Conservation (phyloP, 2,113 vertebrate genomes). For the Gymnobelideus leadbeateri region DNA sequence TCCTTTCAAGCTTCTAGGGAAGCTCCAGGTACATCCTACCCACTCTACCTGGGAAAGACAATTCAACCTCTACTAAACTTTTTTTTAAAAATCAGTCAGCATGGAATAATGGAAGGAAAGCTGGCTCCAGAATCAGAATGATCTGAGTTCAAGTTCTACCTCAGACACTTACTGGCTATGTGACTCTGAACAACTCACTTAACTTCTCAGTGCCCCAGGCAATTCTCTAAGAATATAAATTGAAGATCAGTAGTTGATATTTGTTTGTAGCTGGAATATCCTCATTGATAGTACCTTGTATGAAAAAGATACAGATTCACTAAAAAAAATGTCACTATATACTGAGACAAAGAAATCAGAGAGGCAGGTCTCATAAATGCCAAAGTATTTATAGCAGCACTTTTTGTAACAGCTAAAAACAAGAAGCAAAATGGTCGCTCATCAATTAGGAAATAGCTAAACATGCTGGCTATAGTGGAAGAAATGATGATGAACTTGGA, state of each 20-base stretch:
- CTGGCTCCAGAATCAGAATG: not conserved
- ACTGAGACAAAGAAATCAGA: not conserved
- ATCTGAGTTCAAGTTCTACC: not conserved
- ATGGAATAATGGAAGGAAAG: not conserved
- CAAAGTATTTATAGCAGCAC: too few species aligned
- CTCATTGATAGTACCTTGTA: not conserved
- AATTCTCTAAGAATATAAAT: not conserved
- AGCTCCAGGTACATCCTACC: not conserved
- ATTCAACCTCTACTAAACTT: not conserved
- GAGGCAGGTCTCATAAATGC: too few species aligned
- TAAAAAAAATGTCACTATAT: not conserved
- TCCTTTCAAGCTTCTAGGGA: not conserved
- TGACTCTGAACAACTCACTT: not conserved
- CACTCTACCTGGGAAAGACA: not conserved
- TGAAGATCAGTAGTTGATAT: not conserved
- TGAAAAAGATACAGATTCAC: not conserved
- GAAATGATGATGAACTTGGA: too few species aligned
- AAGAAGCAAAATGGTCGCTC: too few species aligned
- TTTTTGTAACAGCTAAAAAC: too few species aligned
- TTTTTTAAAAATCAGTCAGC: too few species aligned
- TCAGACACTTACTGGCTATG: not conserved
- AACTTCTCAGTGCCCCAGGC: not conserved
- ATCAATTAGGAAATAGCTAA: too few species aligned
- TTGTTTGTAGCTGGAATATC: not conserved
- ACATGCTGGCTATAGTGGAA: too few species aligned